Base-by-base conservation (phyloP, 2,113 vertebrate species). In the Rhagologus leucostigma region DNA sequence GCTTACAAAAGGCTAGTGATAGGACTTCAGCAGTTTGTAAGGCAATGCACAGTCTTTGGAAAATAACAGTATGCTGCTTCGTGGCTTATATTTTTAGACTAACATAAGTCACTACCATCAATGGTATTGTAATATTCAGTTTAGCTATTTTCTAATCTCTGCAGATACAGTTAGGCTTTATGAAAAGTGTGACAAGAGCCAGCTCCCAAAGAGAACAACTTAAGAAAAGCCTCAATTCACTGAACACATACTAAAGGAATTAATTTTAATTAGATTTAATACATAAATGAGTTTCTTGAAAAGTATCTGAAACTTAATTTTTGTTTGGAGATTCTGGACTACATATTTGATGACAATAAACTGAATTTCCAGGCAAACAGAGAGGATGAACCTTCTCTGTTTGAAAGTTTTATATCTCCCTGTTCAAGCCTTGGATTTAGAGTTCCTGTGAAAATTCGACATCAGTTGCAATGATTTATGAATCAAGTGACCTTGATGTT, bases 401-500 rank as follows among this genome's bases (percentile, higher is more conserved):
- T 74, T 73, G n/a, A 86, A 84, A 78, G 65, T 89, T 69, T 92
- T 59, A 22, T n/a, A 21, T 60, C 32, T 70, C 24, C 26, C 19
- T 52, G 5, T 70, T 63, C 44, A 39, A 74, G 55, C 22, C 47
- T 53, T 75, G 42, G 10, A 80, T 92, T 87, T 89, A 86, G 65
- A 71, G 24, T 57, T 87, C 60, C 37, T 76, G 32, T 82, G 84
- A 95, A 91, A 84, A 84, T 79, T 60, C 84, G 56, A 50, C 56
- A 71, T 81, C 30, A 39, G 33, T 79, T 82, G 56, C 0, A 3
- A 24, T 37, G 69, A 94, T 94, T 93, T 92, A 89, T 87, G 68
- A 90, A 81, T 70, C 69, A 42, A 84, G 9, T 87, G 93, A 82
- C 93, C 65, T 95, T 89, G 86, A 44, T 93, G 32, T 79, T 92